phyloP scores from a whole-genome alignment of 1,140 invertebrate genomes.

The Aphelenchoides fujianensis region DNA sequence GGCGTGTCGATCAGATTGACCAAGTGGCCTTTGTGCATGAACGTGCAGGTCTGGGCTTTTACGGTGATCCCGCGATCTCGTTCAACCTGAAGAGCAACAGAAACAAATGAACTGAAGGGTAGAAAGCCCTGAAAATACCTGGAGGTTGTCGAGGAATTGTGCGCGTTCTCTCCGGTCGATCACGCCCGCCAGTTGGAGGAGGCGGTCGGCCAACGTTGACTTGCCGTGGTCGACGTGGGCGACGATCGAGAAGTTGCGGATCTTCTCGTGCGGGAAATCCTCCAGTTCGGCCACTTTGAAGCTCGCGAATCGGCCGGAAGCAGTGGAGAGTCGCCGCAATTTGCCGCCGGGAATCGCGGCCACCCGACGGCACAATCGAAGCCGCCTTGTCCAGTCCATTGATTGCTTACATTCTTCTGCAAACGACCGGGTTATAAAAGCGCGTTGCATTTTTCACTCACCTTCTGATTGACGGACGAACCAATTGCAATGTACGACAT shows the following conservation, averaged over 20 bases:
- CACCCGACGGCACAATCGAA: background rate
- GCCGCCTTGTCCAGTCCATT: background rate
- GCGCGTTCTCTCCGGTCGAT: constrained; percentile 59
- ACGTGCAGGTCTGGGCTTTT: constrained; percentile 89
- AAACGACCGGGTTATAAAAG: too few species aligned
- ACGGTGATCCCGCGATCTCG: constrained; percentile 87
- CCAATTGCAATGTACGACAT: too few species aligned
- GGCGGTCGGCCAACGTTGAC: constrained; percentile 85
- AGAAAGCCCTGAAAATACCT: too few species aligned
- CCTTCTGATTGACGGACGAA: too few species aligned
- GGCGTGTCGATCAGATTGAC: constrained; percentile 96
- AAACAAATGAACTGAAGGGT: background rate
- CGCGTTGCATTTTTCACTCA: too few species aligned
- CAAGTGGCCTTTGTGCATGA: constrained; percentile 79
- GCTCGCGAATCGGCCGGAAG: background rate
- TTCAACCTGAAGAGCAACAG: constrained; percentile 4
- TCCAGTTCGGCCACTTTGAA: background rate
- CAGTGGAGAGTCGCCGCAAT: background rate
- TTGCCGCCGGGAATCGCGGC: background rate
- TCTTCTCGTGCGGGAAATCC: constrained; percentile 66
- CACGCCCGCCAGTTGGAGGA: constrained; percentile 76
- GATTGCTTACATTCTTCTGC: too few species aligned
- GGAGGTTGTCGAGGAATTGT: constrained; percentile 82
- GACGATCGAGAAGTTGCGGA: constrained; percentile 91
- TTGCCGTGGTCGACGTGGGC: constrained; percentile 98